Conservation (phyloP, 2,113 vertebrate genomes). For the Campylorhamphus procurvoides region DNA sequence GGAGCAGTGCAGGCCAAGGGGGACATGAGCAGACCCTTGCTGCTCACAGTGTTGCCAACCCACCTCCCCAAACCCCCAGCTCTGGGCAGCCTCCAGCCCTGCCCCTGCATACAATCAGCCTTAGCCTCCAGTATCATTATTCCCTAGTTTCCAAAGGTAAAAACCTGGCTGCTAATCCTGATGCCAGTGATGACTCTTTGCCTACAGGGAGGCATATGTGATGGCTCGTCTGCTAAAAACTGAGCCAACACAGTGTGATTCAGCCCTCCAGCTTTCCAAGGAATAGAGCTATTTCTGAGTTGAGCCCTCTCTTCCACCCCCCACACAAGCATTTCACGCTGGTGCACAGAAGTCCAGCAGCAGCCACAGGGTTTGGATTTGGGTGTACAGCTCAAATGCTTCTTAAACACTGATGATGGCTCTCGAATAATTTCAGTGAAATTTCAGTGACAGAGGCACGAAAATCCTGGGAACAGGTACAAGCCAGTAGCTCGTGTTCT, state of each 20-base stretch:
- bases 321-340: conserved; percentile 7
- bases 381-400: not conserved
- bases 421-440: not conserved
- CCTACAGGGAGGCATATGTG: conserved; percentile 62
- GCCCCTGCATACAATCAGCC: not conserved
- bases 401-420: rapidly evolving
- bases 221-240: conserved; percentile 60
- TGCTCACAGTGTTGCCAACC: not conserved
- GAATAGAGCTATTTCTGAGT: conserved; percentile 65
- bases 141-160: conserved; percentile 13
- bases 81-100: not conserved
- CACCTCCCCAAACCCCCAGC: not conserved
- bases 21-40: rapidly evolving
- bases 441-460: not conserved
- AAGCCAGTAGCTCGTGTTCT: not conserved
- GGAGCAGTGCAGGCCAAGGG: not conserved
- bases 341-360: not conserved
- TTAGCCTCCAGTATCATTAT: not conserved
- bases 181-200: conserved; percentile 49
- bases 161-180: conserved; percentile 45
- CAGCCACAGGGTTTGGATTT: not conserved
- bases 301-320: conserved; percentile 19
- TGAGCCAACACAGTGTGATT: conserved; percentile 70
- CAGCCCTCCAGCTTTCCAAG: conserved; percentile 66
- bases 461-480: not conserved